phyloP scores from a whole-genome alignment of 2,888 invertebrate genomes.

The Thecocarcelia acutangulata region DNA sequence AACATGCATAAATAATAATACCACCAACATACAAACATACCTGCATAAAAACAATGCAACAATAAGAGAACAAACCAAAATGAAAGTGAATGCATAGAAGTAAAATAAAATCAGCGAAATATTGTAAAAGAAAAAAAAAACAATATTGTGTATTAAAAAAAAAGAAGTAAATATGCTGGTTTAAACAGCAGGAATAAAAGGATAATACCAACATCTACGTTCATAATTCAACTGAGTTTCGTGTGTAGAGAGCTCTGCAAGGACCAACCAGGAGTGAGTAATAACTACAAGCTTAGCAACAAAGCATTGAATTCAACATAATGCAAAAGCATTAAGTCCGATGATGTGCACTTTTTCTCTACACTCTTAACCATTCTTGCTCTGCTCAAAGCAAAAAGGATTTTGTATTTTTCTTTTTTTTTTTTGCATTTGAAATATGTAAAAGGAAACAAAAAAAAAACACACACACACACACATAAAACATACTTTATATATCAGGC shows the following conservation, averaged over 20 bases:
- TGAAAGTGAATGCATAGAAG: constrained; percentile 83
- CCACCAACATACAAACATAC: constrained; percentile 3
- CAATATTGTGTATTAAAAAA: constrained; percentile 81
- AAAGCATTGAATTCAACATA: constrained; percentile 56
- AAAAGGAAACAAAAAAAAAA: constrained; percentile 33
- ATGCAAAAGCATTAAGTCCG: constrained; percentile 65
- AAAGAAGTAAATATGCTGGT: constrained; percentile 49
- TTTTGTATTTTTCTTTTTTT: constrained; percentile 48
- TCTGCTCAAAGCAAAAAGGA: constrained; percentile 53
- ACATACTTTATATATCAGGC: constrained; percentile 63
- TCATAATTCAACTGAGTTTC: constrained; percentile 3
- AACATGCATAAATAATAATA: constrained; percentile 60
- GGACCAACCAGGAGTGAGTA: constrained; percentile 51
- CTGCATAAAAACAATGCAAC: constrained; percentile 15
- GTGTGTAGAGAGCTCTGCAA: not conserved
- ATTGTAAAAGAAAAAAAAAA: constrained; percentile 83
- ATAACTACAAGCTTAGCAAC: constrained; percentile 68
- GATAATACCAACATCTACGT: constrained; percentile 39
- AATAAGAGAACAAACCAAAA: constrained; percentile 30
- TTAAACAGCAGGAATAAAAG: constrained; percentile 53
- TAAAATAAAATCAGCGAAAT: constrained; percentile 50
- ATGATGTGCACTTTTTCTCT: constrained; percentile 62
- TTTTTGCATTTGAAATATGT: constrained; percentile 2
- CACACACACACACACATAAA: constrained; percentile 30
- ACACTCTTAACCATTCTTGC: constrained; percentile 36